Evolutionary conservation across 2,888 invertebrate species (phyloP), one percentile per base, ranked within the genome.

Genomic region (Chrysopilus asiliformis): DNA sequence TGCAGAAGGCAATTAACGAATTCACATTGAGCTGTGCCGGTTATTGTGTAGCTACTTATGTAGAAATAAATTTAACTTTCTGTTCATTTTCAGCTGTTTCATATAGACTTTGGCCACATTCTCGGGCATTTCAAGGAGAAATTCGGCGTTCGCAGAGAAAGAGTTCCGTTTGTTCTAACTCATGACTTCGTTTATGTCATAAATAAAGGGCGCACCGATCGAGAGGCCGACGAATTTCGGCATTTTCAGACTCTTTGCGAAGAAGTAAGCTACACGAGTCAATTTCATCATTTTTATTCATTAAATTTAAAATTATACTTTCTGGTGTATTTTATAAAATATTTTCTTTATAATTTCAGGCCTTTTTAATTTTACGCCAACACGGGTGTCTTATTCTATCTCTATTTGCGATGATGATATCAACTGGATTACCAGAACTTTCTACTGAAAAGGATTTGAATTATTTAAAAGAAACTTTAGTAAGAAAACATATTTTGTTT

Each of bases 11-110:
- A 1, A 82, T 94, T 32, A 82, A 89, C 48, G 94, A 97, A 66
- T 98, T 97, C 61, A 91, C 90, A 0, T 70, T 86, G 48, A 94
- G 93, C 34, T 97, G 95, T 64, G 97, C 95, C 5, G 97, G 95
- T 1, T 97, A 97, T 67, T 94, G 94, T 65, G 94, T 97, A 3
- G 94, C 93, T 3, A 97, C 97, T 0, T 97, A 93, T 60, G 87
- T 97, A 12, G 19, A 7, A 9, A 13, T 17, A 32, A 33, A n/a
- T 31, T 16, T 20, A 14, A 14, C 13, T 29, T 27, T 44, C 47
- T 43, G 48, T 39, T 29, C 6, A 2, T 43, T 58, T 58, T 4
- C 68, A 89, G 79, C 64, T 91, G 36, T 90, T 90, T 65, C 90
- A 90, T 63, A 85, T 90, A 43, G 90, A 90, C 60, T 90, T 90